These are phyloP conservation scores for Abramis brama DNA, from an alignment of 2,113 vertebrate genomes.

Conservation along the genomic window DNA sequence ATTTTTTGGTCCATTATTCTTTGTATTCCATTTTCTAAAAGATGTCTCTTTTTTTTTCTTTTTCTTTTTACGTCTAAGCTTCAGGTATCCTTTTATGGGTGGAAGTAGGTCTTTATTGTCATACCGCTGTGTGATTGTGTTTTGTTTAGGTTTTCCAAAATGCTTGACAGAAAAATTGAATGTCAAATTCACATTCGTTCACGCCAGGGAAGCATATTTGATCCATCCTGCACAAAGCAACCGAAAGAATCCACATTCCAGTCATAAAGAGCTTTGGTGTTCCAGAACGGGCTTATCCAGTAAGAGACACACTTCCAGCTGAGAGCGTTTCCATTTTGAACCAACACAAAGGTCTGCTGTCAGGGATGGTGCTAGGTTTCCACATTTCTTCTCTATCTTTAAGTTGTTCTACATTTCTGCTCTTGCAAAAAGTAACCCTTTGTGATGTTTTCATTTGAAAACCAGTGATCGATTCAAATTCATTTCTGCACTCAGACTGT, in stretches of 20 bases:
- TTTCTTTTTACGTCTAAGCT: constrained; percentile 34
- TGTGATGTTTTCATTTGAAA: constrained; percentile 9
- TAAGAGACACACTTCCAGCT: background rate
- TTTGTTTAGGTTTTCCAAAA: constrained; percentile 26
- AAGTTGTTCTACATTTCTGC: background rate
- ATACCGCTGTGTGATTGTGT: constrained; percentile 39
- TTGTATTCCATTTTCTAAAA: constrained; percentile 63
- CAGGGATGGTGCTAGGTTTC: constrained; percentile 1
- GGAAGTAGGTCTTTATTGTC: constrained; percentile 49
- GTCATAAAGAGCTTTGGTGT: background rate
- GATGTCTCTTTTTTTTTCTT: background rate
- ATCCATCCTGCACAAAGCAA: constrained; percentile 5
- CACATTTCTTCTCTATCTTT: background rate
- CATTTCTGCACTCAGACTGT: background rate
- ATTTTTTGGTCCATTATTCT: constrained; percentile 61
- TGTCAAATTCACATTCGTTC: constrained; percentile 35
- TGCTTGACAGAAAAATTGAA: constrained; percentile 11
- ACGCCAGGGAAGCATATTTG: background rate
- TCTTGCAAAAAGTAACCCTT: constrained; percentile 1
- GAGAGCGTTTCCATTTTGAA: constrained; percentile 11
- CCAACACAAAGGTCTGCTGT: constrained; percentile 6
- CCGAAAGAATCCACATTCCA: background rate
- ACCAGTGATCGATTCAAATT: constrained; percentile 13
- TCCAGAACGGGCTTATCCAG: constrained; percentile 2
- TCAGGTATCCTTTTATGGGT: constrained; percentile 59